Conservation (phyloP, 2,113 vertebrate genomes). For the Chauna torquata region DNA sequence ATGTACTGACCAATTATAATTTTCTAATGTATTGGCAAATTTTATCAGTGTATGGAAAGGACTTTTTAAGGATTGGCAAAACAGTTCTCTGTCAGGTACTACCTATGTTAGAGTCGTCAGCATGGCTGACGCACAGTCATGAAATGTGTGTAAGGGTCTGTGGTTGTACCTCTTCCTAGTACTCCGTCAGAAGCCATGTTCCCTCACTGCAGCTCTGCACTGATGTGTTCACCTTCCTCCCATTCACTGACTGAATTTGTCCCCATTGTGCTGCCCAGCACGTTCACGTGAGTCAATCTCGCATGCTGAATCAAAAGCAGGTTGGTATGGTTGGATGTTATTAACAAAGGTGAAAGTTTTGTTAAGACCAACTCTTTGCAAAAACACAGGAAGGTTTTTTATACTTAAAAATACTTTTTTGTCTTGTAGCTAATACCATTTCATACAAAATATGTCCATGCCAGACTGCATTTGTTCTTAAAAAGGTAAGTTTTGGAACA, state of each 20-base stretch:
- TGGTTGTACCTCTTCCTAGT: background rate
- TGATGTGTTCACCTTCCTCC: background rate
- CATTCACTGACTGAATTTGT: background rate
- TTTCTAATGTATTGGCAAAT: background rate
- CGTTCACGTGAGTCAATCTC: background rate
- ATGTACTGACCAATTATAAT: background rate
- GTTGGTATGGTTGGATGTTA: background rate
- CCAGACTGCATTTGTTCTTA: background rate
- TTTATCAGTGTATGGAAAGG: background rate
- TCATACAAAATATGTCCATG: background rate
- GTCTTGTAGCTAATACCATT: background rate
- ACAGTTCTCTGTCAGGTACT: background rate
- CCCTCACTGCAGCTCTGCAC: background rate
- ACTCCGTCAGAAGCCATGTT: background rate
- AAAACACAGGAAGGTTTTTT: background rate
- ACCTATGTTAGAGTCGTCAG: background rate
- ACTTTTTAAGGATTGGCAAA: background rate
- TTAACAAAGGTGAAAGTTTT: background rate
- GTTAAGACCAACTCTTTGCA: background rate
- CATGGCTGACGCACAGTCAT: background rate
- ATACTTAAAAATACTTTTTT: background rate
- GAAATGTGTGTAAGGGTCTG: background rate
- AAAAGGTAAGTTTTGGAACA: background rate
- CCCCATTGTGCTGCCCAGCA: background rate
- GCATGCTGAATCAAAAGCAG: background rate